phyloP scores from a whole-genome alignment of 2,113 vertebrate species.

The Epinephelus fuscoguttatus region DNA sequence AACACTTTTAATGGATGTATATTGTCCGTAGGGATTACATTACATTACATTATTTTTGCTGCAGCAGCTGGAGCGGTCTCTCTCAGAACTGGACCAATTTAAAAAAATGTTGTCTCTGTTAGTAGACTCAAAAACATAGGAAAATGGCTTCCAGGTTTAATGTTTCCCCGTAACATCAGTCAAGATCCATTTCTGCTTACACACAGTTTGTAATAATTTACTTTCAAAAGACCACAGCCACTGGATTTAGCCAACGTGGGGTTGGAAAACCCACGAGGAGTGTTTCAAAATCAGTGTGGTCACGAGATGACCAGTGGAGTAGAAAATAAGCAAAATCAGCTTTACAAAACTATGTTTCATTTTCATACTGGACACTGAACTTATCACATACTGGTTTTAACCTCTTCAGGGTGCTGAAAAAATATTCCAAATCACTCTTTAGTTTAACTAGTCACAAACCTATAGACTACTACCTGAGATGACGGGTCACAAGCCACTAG shows the following conservation, averaged over 20 bases:
- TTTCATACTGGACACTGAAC: neutral
- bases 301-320: neutral
- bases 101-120: too few species aligned
- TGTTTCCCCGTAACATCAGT: neutral
- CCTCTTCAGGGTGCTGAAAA: neutral
- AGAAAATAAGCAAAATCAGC: neutral
- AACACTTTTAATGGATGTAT: too few species aligned
- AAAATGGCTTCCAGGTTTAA: too few species aligned
- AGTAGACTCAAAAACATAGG: too few species aligned
- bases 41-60: too few species aligned
- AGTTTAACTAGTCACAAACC: neutral
- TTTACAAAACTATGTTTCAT: neutral
- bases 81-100: too few species aligned
- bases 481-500: neutral
- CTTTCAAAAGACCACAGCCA: neutral
- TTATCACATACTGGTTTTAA: neutral
- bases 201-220: neutral
- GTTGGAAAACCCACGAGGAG: neutral
- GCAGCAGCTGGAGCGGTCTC: too few species aligned
- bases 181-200: conserved; percentile 26
- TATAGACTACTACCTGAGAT: neutral
- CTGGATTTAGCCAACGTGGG: too few species aligned
- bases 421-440: neutral
- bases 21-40: too few species aligned
- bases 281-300: neutral